These are phyloP conservation scores for Argopecten irradians DNA, from an alignment of 1,140 invertebrate genomes.

Conservation along the genomic window DNA sequence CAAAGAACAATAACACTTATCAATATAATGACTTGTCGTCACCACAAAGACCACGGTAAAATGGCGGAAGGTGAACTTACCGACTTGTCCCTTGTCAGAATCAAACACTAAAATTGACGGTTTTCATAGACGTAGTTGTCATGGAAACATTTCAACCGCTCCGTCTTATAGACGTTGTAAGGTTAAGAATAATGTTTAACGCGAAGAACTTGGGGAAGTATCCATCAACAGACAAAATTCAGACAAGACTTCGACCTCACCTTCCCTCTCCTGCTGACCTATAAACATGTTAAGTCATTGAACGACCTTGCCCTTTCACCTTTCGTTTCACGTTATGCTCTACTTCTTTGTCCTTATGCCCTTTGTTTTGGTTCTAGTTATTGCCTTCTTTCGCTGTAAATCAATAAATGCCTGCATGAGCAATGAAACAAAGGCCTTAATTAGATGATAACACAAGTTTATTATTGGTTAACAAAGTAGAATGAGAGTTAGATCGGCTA, in stretches of 20 bases:
- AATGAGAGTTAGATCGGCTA: not conserved
- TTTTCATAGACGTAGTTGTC: not conserved
- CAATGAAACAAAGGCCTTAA: not conserved
- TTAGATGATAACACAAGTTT: not conserved
- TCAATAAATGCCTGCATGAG: not conserved
- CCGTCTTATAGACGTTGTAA: not conserved
- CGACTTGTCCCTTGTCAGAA: not conserved
- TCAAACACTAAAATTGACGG: not conserved
- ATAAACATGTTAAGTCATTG: conserved; percentile 22
- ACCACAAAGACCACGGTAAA: not conserved
- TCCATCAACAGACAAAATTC: not conserved
- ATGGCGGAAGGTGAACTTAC: conserved; percentile 20
- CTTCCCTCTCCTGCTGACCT: conserved; percentile 13
- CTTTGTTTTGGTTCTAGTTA: not conserved
- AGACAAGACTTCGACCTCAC: not conserved
- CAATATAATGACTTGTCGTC: not conserved
- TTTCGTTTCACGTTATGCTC: conserved; percentile 16
- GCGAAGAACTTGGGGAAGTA: not conserved
- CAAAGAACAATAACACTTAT: no score
- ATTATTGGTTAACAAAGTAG: not conserved
- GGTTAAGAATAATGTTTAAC: not conserved
- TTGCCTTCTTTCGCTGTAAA: not conserved
- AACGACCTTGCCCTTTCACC: conserved; percentile 20
- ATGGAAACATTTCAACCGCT: not conserved
- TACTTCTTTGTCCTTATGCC: conserved; percentile 9